phyloP scores from a whole-genome alignment of 1,140 invertebrate species.

The Drosophila funebris region DNA sequence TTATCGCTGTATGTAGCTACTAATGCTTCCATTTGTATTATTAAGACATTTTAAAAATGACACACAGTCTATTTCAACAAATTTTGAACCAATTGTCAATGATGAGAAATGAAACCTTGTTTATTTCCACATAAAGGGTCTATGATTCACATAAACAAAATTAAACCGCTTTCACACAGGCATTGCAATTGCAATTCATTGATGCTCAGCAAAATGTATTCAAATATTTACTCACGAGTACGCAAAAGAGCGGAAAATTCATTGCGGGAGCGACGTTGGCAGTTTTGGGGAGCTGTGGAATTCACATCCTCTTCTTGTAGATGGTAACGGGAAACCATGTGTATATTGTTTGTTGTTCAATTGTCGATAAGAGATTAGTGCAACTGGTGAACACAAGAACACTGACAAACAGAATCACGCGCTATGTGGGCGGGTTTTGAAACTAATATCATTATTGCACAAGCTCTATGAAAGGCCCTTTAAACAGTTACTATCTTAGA shows the following conservation, averaged over 20 bases:
- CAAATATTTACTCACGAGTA: slow-evolving; percentile 23
- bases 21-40: background rate
- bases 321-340: slow-evolving; percentile 40
- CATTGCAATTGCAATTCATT: background rate
- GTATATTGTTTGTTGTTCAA: slow-evolving; percentile 7
- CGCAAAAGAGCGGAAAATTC: slow-evolving; percentile 26
- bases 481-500: background rate
- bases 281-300: slow-evolving; percentile 4
- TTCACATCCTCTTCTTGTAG: slow-evolving; percentile 34
- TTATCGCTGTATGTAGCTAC: background rate
- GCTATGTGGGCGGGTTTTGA: background rate
- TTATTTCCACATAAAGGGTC: background rate
- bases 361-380: background rate
- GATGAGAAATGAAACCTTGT: background rate
- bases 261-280: slow-evolving; percentile 5
- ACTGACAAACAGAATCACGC: slow-evolving; percentile 1
- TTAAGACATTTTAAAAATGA: background rate
- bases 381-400: slow-evolving; percentile 28
- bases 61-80: background rate
- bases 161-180: background rate
- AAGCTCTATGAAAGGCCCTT: background rate
- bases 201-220: background rate
- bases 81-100: background rate
- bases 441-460: slow-evolving; percentile 1
- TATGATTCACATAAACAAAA: slow-evolving; percentile 4